A percentile compares a stretch with the other conserved stretches of the same genome.
Conservation (phyloP, 2,888 invertebrate genomes). For the Barypeithes pellucidus region DNA sequence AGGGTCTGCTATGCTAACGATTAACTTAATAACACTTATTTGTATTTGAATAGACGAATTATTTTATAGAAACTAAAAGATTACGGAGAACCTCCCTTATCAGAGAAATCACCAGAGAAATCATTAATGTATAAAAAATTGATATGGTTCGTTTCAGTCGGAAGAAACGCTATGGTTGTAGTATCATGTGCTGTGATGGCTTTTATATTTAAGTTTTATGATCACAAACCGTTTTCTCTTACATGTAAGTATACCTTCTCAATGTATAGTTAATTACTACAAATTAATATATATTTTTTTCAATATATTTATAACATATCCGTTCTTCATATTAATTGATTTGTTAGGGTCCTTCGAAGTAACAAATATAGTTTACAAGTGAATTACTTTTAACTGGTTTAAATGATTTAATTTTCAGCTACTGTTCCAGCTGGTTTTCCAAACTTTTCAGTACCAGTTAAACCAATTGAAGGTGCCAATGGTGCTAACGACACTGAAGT, state of each 20-base stretch:
- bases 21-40: too few relatives aligned
- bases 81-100: constrained; percentile 62
- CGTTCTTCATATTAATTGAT: too few relatives aligned
- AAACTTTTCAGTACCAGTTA: constrained; percentile 72
- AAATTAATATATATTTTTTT: not conserved
- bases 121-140: constrained; percentile 69
- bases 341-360: too few relatives aligned
- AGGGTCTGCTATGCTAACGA: too few relatives aligned
- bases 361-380: too few relatives aligned
- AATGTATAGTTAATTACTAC: too few relatives aligned
- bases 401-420: constrained; percentile 67
- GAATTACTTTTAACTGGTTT: too few relatives aligned
- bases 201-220: constrained; percentile 72
- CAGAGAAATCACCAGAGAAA: constrained; percentile 64
- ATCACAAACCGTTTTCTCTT: constrained; percentile 73
- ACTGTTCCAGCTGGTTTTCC: constrained; percentile 78
- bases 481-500: constrained; percentile 62
- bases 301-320: too few relatives aligned
- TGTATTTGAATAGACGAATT: not conserved
- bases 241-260: constrained; percentile 71
- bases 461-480: constrained; percentile 67
- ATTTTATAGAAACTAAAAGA: constrained; percentile 76
- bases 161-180: constrained; percentile 82
- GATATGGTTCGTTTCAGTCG: constrained; percentile 79
- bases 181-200: constrained; percentile 76